Evolutionary conservation across 1,140 invertebrate species (phyloP).

Genomic region (Calephelis nemesis): DNA sequence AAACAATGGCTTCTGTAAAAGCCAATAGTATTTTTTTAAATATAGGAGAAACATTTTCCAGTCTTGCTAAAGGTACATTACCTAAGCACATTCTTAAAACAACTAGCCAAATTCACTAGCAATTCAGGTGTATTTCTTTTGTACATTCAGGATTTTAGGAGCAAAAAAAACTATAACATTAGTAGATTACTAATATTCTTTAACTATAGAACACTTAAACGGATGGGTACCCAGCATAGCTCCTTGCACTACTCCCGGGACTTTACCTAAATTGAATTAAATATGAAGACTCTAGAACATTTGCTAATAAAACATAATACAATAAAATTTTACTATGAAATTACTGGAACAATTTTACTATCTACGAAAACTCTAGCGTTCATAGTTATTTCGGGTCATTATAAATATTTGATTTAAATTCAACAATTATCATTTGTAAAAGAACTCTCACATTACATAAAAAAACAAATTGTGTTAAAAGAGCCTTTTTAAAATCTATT

Average conservation of each 20-base stretch:
- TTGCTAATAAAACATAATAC: slow-evolving; percentile 52
- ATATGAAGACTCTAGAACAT: slow-evolving; percentile 57
- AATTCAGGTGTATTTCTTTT: slow-evolving; percentile 63
- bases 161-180: slow-evolving; percentile 42
- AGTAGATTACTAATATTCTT: slow-evolving; percentile 22
- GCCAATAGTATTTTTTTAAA: slow-evolving; percentile 38
- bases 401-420: slow-evolving; percentile 22
- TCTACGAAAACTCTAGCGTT: slow-evolving; percentile 58
- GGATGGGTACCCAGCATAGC: slow-evolving; percentile 29
- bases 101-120: slow-evolving; percentile 52
- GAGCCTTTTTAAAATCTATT: slow-evolving; percentile 13
- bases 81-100: slow-evolving; percentile 48
- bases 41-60: slow-evolving; percentile 60
- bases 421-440: slow-evolving; percentile 20
- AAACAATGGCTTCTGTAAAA: slow-evolving; percentile 31
- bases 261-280: slow-evolving; percentile 45
- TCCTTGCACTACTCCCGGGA: slow-evolving; percentile 31
- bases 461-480: slow-evolving; percentile 4
- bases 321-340: slow-evolving; percentile 45
- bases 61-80: slow-evolving; percentile 58
- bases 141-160: slow-evolving; percentile 74
- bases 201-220: slow-evolving; percentile 21
- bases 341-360: slow-evolving; percentile 51
- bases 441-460: slow-evolving; percentile 21
- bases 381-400: slow-evolving; percentile 28